Conservation (phyloP, 2,888 invertebrate genomes). For the Labia minor region DNA sequence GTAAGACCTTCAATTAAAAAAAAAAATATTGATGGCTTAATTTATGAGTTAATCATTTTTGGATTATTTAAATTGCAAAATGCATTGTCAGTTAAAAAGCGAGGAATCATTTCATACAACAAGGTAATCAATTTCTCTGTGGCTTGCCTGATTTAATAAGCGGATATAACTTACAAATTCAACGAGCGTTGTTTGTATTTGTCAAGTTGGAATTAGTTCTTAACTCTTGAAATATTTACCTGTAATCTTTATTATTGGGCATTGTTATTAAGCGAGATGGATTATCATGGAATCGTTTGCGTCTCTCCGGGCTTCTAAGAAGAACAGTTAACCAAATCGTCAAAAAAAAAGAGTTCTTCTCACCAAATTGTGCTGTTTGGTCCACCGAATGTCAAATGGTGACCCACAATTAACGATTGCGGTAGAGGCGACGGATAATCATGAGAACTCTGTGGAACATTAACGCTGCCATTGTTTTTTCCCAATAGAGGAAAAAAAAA, state of each 20-base stretch:
- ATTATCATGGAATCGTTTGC: neutral
- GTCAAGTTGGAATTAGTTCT: neutral
- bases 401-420: neutral
- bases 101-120: neutral
- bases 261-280: neutral
- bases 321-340: slow-evolving; percentile 20
- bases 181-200: neutral
- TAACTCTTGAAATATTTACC: neutral
- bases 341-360: slow-evolving; percentile 20
- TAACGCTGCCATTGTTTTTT: neutral
- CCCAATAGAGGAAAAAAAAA: neutral
- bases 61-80: neutral
- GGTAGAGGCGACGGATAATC: neutral
- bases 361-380: neutral
- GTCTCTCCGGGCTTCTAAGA: neutral
- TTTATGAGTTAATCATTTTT: neutral
- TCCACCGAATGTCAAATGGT: neutral
- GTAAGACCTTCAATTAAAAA: too few relatives aligned
- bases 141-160: neutral
- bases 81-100: neutral
- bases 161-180: neutral
- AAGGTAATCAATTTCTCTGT: neutral
- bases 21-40: too few relatives aligned
- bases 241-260: neutral
- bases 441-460: neutral